Evolutionary conservation across 2,797 vertebrate genomes (phyloP).

Genomic region (Mareca penelope): DNA sequence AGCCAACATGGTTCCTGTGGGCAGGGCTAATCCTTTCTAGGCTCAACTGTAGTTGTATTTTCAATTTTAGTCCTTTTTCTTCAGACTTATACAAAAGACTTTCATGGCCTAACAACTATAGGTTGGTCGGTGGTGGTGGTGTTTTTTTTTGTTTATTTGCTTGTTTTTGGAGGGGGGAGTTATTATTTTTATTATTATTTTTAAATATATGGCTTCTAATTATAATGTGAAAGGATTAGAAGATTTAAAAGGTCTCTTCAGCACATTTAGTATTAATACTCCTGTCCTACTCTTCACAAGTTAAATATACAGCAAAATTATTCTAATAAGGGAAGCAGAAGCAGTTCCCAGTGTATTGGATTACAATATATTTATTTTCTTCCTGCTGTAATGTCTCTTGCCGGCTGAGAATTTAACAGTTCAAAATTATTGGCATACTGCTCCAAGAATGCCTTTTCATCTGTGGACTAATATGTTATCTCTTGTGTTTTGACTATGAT

Average conservation of each 20-base stretch:
- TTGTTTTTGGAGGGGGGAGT: no score
- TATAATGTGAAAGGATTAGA: constrained; percentile 10
- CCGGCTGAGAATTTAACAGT: constrained; percentile 29
- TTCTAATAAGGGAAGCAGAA: constrained; percentile 36
- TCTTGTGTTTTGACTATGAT: constrained; percentile 20
- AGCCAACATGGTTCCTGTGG: neutral
- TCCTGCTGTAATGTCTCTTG: constrained; percentile 25
- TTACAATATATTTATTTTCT: constrained; percentile 37
- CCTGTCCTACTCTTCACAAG: constrained; percentile 36
- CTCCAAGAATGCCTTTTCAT: constrained; percentile 52
- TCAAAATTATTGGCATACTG: neutral
- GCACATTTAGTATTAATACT: constrained; percentile 27
- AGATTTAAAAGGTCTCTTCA: constrained; percentile 6
- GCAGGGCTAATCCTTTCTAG: neutral
- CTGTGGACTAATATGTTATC: constrained; percentile 24
- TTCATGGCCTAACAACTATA: neutral
- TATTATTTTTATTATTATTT: neutral
- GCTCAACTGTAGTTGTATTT: neutral
- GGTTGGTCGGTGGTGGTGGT: neutral
- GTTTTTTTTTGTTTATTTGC: neutral
- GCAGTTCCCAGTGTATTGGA: neutral
- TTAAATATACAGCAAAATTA: constrained; percentile 20
- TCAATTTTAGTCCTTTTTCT: neutral
- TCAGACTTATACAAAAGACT: neutral
- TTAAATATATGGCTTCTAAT: neutral